Percentiles rank a stretch among this genome's conserved stretches.
These are phyloP conservation scores for Cantharis flavilabris DNA, from an alignment of 2,888 invertebrate genomes.

Conservation along the genomic window DNA sequence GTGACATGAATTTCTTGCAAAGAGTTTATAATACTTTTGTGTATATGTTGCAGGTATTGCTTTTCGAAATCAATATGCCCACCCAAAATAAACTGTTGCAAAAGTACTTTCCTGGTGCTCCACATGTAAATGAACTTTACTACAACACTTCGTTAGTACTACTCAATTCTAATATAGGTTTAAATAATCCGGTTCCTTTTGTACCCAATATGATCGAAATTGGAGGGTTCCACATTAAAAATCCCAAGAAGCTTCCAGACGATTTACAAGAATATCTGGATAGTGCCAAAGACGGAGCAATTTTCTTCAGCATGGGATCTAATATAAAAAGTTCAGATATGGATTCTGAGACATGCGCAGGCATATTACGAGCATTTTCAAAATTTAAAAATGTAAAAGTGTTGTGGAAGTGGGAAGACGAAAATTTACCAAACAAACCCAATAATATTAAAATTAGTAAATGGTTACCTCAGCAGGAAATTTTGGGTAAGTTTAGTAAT, in stretches of 20 bases:
- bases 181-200: constrained; percentile 34
- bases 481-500: constrained; percentile 21
- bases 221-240: constrained; percentile 36
- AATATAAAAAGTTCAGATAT: constrained; percentile 24
- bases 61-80: neutral
- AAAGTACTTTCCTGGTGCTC: constrained; percentile 32
- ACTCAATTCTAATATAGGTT: constrained; percentile 35
- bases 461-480: constrained; percentile 37
- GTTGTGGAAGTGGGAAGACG: constrained; percentile 33
- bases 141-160: constrained; percentile 33
- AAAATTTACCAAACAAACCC: constrained; percentile 23
- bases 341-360: constrained; percentile 13
- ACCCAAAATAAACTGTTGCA: constrained; percentile 31
- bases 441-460: constrained; percentile 32
- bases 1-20: constrained; percentile 2
- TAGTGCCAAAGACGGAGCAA: constrained; percentile 27
- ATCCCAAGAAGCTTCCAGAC: constrained; percentile 23
- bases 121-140: constrained; percentile 22
- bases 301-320: constrained; percentile 35
- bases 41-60: neutral
- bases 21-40: neutral
- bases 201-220: constrained; percentile 39
- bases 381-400: constrained; percentile 23
- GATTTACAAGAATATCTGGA: constrained; percentile 33
- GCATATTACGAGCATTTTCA: constrained; percentile 22